These are phyloP conservation scores for Sula dactylatra DNA, from an alignment of 2,113 vertebrate genomes.

Conservation along the genomic window DNA sequence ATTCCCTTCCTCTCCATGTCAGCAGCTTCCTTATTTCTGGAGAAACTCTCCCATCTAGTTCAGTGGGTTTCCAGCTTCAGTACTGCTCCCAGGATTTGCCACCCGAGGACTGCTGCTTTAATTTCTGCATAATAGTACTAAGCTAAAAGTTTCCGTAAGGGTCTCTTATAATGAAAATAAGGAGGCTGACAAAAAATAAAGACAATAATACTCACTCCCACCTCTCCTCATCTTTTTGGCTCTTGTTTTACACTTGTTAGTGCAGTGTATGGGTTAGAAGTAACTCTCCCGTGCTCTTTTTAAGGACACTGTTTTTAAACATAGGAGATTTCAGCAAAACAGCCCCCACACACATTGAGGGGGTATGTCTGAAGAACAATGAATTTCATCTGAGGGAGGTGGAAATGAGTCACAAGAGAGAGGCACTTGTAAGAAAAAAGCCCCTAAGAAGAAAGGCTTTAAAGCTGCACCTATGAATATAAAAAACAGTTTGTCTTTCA, in stretches of 20 bases:
- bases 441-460: not conserved
- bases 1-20: not conserved
- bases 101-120: not conserved
- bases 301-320: not conserved
- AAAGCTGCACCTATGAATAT: not conserved
- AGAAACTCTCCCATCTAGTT: not conserved
- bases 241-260: not conserved
- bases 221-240: not conserved
- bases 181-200: not conserved
- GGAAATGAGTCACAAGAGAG: not conserved
- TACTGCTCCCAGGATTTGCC: not conserved
- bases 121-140: not conserved
- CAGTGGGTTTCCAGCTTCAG: not conserved
- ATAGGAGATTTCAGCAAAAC: not conserved
- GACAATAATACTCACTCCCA: not conserved
- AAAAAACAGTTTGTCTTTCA: not conserved
- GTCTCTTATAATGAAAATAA: not conserved
- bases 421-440: not conserved
- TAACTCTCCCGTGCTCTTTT: not conserved
- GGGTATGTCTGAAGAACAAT: not conserved
- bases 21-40: not conserved
- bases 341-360: not conserved
- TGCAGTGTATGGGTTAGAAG: not conserved
- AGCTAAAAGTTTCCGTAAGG: not conserved
- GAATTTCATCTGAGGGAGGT: not conserved